Base-by-base conservation (phyloP, 30 jellyfish, hydroid and myxozoan genomes). In the Turritopsis rubra region DNA sequence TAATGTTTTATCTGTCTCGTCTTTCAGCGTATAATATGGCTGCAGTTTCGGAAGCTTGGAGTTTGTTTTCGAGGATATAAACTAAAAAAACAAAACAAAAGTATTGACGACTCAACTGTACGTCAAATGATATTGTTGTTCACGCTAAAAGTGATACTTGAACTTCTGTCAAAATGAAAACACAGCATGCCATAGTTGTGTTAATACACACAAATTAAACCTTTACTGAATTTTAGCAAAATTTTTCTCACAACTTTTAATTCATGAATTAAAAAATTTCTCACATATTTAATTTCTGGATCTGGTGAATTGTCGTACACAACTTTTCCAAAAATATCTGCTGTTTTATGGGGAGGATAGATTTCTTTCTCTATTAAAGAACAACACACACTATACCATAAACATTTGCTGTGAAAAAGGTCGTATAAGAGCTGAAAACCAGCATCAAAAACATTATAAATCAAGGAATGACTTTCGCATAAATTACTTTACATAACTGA, bases 221-320 rank as follows among this genome's bases (percentile, higher is more conserved):
- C 73, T 60, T 21, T 18, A 18, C 19, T 60, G 21, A 18, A 60
- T 23, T 60, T 60, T 60, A 60, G 21, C 73, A 60, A 60, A 21
- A 60, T 0, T 23, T 60, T 23, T 60, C 73, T 23, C 0, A 60
- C 19, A 21, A 60, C 73, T 60, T 60, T 54, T 54, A 41, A 41
- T 5, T 41, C 60, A 41, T 41, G 5, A 41, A 1, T 41, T 3
- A 5, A 13, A 41, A 66, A 17, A 17, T 21, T n/a, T 84, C 96
- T 85, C 53, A 89, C 96, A 74, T 84, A 89, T 89, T 81, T 89
- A 17, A 85, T 54, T 20, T 80, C 90, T 21, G 84, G 80, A 74
- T 89, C 92, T 8, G 96, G 94, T 52, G 96, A 79, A 70, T 89
- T 89, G 52, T 89, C 94, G 29, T 89, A 89, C 16, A 89, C 96